These are phyloP conservation scores for Rhopalosiphum maidis DNA, from an alignment of 1,140 invertebrate genomes.

Conservation along the genomic window DNA sequence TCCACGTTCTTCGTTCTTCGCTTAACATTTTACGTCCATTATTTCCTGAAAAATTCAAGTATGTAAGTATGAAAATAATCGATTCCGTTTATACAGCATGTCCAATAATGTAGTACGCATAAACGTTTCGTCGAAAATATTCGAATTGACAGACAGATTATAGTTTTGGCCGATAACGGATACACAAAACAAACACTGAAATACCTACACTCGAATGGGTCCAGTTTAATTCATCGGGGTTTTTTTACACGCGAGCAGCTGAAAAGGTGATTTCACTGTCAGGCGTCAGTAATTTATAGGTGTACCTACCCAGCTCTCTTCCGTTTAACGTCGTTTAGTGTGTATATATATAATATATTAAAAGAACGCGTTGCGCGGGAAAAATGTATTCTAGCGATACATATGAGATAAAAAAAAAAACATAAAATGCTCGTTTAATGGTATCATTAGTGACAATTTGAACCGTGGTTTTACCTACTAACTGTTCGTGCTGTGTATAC, in stretches of 20 bases:
- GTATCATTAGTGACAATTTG: too few species aligned
- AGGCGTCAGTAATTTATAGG: background rate
- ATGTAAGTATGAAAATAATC: background rate
- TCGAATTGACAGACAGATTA: background rate
- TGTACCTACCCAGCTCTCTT: background rate
- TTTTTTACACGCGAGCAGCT: background rate
- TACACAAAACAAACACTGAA: background rate
- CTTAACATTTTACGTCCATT: background rate
- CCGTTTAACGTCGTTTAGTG: background rate
- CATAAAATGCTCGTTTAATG: too few species aligned
- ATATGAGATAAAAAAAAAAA: background rate
- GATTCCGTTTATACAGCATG: background rate
- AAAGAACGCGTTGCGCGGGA: background rate
- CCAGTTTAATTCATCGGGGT: background rate
- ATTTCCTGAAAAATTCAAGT: background rate
- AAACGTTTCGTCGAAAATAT: background rate
- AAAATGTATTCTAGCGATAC: background rate
- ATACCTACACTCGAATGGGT: background rate
- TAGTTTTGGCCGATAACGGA: background rate
- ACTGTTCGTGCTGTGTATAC: too few species aligned
- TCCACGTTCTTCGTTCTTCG: background rate
- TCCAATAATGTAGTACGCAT: background rate
- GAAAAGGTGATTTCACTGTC: background rate
- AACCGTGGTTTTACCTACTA: too few species aligned
- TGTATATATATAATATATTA: background rate